These are phyloP conservation scores for Lepidonotus clava DNA, from an alignment of 2,888 invertebrate genomes.

Conservation along the genomic window DNA sequence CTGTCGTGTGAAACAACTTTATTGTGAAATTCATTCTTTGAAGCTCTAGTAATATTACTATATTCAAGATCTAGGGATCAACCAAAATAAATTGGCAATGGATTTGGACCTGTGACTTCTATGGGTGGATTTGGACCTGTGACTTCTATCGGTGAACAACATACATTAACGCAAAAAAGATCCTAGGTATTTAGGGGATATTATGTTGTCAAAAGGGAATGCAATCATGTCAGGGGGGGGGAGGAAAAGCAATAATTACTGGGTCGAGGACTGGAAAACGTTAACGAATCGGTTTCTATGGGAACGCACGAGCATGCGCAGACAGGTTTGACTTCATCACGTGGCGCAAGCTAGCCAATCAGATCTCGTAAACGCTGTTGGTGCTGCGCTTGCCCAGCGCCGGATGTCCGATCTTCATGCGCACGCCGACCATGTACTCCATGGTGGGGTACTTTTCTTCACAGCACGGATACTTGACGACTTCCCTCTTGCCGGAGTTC, in stretches of 20 bases:
- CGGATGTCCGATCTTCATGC: conserved; percentile 54
- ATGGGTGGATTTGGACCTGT: background rate
- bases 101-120: background rate
- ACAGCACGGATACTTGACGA: conserved; percentile 56
- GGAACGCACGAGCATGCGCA: background rate
- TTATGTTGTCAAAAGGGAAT: background rate
- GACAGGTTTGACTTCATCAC: background rate
- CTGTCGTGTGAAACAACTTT: too few species aligned
- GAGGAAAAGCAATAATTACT: background rate
- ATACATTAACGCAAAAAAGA: background rate
- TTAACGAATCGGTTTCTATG: too few species aligned
- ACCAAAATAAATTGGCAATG: background rate
- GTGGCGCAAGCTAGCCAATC: background rate
- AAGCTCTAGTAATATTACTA: too few species aligned
- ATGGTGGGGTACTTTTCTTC: conserved; percentile 53
- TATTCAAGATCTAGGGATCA: too few species aligned
- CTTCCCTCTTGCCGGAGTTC: conserved; percentile 9
- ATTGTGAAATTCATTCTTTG: too few species aligned
- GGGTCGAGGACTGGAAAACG: background rate
- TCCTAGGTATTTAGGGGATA: background rate
- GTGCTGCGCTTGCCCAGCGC: conserved; percentile 52
- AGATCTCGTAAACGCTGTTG: background rate
- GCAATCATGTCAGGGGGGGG: background rate
- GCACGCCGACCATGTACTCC: conserved; percentile 42
- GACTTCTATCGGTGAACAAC: background rate